phyloP scores from a whole-genome alignment of 2,797 vertebrate genomes.

The Adelosebastes latens region DNA sequence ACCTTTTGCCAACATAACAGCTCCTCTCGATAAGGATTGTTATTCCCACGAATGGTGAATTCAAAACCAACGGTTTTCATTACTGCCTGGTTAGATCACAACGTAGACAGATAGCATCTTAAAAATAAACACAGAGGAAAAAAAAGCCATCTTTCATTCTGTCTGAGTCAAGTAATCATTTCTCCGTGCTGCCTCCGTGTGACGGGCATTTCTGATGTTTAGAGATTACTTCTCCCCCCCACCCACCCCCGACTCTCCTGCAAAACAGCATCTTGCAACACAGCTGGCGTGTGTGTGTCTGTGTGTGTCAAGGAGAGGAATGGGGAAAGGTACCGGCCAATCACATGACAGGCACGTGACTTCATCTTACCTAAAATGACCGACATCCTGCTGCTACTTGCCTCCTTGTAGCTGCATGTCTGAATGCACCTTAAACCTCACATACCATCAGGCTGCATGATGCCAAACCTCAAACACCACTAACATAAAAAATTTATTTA shows the following conservation, averaged over 20 bases:
- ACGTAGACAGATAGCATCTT: constrained; percentile 25
- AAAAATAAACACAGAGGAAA: neutral
- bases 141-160: constrained; percentile 33
- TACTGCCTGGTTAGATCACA: constrained; percentile 34
- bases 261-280: constrained; percentile 49
- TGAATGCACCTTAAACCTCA: neutral
- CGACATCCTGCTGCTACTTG: constrained; percentile 21
- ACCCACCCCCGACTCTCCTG: neutral
- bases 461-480: too few relatives aligned
- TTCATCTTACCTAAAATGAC: constrained; percentile 8
- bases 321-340: constrained; percentile 12
- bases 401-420: constrained; percentile 9
- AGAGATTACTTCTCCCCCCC: constrained; percentile 34
- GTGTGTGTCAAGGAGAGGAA: constrained; percentile 38
- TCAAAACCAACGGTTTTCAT: constrained; percentile 34
- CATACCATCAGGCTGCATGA: neutral
- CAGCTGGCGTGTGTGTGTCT: constrained; percentile 19
- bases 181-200: constrained; percentile 30
- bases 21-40: constrained; percentile 34
- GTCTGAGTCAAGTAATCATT: constrained; percentile 29
- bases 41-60: constrained; percentile 25
- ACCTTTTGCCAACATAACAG: constrained; percentile 44
- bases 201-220: constrained; percentile 42
- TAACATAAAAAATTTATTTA: neutral
- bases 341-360: constrained; percentile 2